Evolutionary conservation across 2,797 vertebrate species (phyloP).

Genomic region (Clarias platycephalus): DNA sequence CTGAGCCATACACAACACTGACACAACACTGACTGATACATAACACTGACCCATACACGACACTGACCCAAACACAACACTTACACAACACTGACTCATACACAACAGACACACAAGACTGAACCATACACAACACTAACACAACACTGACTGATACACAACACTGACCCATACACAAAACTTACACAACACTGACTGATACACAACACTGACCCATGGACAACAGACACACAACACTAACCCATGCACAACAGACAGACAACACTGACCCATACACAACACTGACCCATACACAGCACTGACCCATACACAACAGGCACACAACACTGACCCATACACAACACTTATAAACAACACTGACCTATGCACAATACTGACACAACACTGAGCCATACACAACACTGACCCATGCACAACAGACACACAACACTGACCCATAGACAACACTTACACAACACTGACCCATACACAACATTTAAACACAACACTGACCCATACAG

Average conservation of each 20-base stretch:
- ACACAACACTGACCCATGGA: background rate
- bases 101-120: constrained; percentile 1
- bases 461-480: no score
- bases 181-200: background rate
- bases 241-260: no score
- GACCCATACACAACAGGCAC: background rate
- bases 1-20: background rate
- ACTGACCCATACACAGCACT: background rate
- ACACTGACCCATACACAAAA: no score
- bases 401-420: background rate
- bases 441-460: background rate
- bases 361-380: no score
- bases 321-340: background rate
- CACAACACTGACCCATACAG: background rate
- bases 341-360: no score
- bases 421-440: background rate
- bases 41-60: background rate
- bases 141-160: accelerated
- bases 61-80: no score
- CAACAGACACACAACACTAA: background rate
- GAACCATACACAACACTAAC: no score
- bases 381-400: background rate
- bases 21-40: background rate
- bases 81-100: background rate
- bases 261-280: background rate